phyloP scores from a whole-genome alignment of 2,888 invertebrate genomes.

The Apamea monoglypha region DNA sequence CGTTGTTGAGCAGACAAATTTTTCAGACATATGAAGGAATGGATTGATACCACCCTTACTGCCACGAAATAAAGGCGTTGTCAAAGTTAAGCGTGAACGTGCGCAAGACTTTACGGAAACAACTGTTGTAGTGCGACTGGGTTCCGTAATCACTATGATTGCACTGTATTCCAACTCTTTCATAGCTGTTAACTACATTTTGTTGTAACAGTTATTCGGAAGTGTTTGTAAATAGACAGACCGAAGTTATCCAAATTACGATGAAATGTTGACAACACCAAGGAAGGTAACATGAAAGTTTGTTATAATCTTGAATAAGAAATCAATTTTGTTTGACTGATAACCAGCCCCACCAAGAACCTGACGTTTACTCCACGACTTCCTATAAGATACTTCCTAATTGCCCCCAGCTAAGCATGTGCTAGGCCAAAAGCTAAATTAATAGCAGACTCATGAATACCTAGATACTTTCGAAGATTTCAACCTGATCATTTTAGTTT shows the following conservation, averaged over 20 bases:
- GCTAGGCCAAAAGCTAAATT: neutral
- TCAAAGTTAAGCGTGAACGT: neutral
- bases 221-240: neutral
- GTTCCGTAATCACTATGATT: slow-evolving; percentile 8
- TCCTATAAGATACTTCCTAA: neutral
- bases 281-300: neutral
- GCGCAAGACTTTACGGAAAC: neutral
- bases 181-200: slow-evolving; percentile 9
- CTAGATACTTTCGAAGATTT: too few species aligned
- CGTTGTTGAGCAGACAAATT: neutral
- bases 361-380: neutral
- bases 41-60: neutral
- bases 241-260: neutral
- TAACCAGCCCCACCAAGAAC: neutral
- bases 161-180: neutral
- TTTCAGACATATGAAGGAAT: neutral
- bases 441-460: neutral
- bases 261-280: neutral
- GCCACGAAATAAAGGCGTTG: neutral
- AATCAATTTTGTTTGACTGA: neutral
- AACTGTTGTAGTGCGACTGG: neutral
- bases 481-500: neutral
- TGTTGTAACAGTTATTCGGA: slow-evolving; percentile 2
- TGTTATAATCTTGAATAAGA: neutral
- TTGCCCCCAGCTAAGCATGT: neutral